Base-by-base conservation (phyloP, 2,888 invertebrate species). In the Oasisia sp. region DNA sequence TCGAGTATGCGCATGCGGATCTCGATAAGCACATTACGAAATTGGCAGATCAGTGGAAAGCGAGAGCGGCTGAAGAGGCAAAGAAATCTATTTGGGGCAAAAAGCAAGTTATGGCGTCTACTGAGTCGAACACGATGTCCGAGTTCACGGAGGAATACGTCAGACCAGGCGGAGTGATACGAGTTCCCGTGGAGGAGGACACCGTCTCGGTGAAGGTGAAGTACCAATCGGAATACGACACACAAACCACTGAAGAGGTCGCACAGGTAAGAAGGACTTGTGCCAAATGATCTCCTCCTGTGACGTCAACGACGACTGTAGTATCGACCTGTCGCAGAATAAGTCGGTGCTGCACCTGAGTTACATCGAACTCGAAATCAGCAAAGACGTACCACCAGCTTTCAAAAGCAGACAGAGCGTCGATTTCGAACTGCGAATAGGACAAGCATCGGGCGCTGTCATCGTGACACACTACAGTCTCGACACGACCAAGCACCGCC, bases 241-340 rank as follows among this genome's bases (percentile, higher is more conserved):
- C 74, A n/a, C 27, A 74, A 74, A 74, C 74, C 74, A 7, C 7
- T 74, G 27, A 74, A 74, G 74, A 74, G 1, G 74, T 74, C 7
- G 74, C 74, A 74, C 74, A 74, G n/a, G 27, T n/a, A 74, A 74
- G 74, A 74, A 74, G 74, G 8, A 27, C 74, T 19, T 74, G n/a
- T 74, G 74, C 27, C 74, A 74, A 74, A 74, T 74, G 74, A 74
- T 74, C 74, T 74, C 74, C 74, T 27, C 74, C 74, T 74, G 74
- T 74, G n/a, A 74, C 2, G 74, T 74, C 74, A 3, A 74, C 74
- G 74, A 74, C n/a, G 74, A 74, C 27, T 27, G 74, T 74, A 74
- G 27, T n/a, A 74, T 74, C 74, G n/a, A 74, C 27, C 27, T 74
- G n/a, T 27, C 27, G 74, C 74, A 74, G 27, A 74, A 74, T 27